These are phyloP conservation scores for Archegozetes longisetosus DNA, from an alignment of 1,140 invertebrate genomes.

Conservation along the genomic window DNA sequence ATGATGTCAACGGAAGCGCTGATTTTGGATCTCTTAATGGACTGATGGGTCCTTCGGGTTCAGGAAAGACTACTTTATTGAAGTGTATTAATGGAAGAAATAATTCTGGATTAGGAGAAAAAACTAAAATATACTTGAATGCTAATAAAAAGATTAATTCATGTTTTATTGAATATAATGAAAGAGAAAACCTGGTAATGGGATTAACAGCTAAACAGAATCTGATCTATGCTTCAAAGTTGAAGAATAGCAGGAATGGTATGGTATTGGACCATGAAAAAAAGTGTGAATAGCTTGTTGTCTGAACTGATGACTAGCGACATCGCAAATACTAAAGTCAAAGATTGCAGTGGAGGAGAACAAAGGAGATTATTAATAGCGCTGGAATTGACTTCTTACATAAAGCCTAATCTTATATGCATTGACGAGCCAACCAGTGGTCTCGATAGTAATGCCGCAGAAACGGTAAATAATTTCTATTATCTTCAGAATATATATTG, in stretches of 20 bases:
- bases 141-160: background rate
- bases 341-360: background rate
- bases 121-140: background rate
- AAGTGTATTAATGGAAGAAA: background rate
- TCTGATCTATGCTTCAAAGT: too few relatives aligned
- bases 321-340: background rate
- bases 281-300: background rate
- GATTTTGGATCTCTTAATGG: background rate
- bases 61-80: conserved; percentile 1
- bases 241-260: background rate
- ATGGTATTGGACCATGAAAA: background rate
- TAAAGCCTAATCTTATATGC: too few relatives aligned
- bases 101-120: background rate
- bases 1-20: background rate
- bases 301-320: background rate
- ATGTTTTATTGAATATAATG: background rate
- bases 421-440: too few relatives aligned
- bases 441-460: too few relatives aligned
- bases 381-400: background rate
- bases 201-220: background rate
- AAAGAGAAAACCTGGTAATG: background rate
- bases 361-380: background rate
- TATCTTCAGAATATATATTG: too few relatives aligned
- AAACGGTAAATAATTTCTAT: too few relatives aligned
- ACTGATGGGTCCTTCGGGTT: conserved; percentile 6